Percentiles rank a stretch among this genome's conserved stretches.
These are phyloP conservation scores for Novumbra hubbsi DNA, from an alignment of 2,797 vertebrate species.

Conservation along the genomic window DNA sequence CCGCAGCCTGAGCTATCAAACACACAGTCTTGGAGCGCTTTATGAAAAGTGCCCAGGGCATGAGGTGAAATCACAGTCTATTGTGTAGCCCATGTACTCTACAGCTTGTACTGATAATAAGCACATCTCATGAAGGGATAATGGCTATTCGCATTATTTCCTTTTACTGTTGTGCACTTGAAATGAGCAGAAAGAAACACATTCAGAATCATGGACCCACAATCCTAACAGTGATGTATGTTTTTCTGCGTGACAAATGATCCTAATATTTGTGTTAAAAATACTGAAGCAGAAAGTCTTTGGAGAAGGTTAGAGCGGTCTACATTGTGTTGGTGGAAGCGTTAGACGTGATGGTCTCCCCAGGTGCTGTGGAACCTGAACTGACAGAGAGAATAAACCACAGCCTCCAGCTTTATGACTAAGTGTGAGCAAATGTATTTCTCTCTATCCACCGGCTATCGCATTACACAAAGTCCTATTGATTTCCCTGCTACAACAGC, in stretches of 20 bases:
- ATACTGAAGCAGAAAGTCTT: not conserved
- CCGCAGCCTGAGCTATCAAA: constrained; percentile 41
- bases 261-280: not conserved
- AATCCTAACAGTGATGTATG: not conserved
- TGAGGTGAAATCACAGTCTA: not conserved
- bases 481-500: constrained; percentile 53
- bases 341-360: constrained; percentile 26
- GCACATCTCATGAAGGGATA: not conserved
- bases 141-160: not conserved
- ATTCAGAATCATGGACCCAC: not conserved
- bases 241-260: not conserved
- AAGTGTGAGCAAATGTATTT: constrained; percentile 66
- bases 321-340: not conserved
- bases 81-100: not conserved
- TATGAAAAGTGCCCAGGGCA: constrained; percentile 9
- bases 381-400: constrained; percentile 51
- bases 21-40: constrained; percentile 6
- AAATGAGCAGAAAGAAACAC: not conserved
- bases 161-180: not conserved
- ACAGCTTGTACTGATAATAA: not conserved
- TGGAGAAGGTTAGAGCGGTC: not conserved
- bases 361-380: constrained; percentile 51
- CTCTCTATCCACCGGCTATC: constrained; percentile 60
- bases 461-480: constrained; percentile 60
- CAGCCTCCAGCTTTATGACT: constrained; percentile 64